A percentile compares a stretch with the other conserved stretches of the same genome.
These are phyloP conservation scores for Stenolophus ochropezus DNA, from an alignment of 2,888 invertebrate species.

Conservation along the genomic window DNA sequence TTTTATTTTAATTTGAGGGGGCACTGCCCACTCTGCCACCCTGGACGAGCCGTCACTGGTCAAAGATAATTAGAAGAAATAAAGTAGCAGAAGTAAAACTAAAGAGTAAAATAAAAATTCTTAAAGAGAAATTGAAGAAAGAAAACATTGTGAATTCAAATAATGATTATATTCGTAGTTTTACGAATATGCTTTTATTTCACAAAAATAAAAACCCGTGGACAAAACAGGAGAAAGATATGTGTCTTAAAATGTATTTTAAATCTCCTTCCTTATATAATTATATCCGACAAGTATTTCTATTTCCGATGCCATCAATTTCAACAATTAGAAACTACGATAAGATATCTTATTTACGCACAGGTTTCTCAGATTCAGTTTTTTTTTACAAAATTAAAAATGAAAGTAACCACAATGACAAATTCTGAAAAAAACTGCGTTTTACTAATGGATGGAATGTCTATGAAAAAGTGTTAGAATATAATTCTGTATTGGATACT, in stretches of 20 bases:
- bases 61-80: background rate
- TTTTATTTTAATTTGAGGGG: too few species aligned
- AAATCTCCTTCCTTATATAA: conserved; percentile 66
- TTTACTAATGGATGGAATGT: conserved; percentile 64
- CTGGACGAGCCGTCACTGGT: too few species aligned
- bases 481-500: conserved; percentile 43
- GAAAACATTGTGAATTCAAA: conserved; percentile 32
- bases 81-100: background rate
- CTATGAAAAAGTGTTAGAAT: conserved; percentile 62
- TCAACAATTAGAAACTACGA: conserved; percentile 64
- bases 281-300: conserved; percentile 62
- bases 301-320: conserved; percentile 64
- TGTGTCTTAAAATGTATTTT: conserved; percentile 65
- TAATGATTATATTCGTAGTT: conserved; percentile 38
- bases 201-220: conserved; percentile 63
- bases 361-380: conserved; percentile 62
- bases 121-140: background rate
- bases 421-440: conserved; percentile 61
- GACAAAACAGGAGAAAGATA: conserved; percentile 65
- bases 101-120: too few species aligned
- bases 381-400: conserved; percentile 62
- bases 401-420: conserved; percentile 64
- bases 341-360: conserved; percentile 63
- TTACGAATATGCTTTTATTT: conserved; percentile 60
- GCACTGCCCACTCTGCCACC: too few species aligned